Conservation (phyloP, 2,888 invertebrate species). For the Habroteleia sp. region DNA sequence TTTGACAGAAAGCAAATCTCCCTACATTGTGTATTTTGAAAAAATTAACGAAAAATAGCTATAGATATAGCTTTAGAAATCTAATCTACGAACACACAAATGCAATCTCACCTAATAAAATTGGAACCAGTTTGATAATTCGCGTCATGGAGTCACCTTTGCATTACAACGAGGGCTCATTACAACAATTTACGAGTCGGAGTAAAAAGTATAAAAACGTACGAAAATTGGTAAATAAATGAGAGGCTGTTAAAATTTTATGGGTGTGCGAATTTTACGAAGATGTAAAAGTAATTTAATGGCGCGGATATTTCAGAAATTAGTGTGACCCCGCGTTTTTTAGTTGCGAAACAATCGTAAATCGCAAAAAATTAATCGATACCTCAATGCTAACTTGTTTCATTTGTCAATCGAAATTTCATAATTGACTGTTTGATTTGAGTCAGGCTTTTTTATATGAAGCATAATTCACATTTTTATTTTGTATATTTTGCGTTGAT, state of each 20-base stretch:
- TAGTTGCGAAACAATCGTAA: no score
- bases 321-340: no score
- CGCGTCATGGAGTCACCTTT: conserved; percentile 16
- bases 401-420: no score
- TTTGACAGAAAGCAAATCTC: no score
- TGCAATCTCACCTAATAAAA: conserved; percentile 31
- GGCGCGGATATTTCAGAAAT: background rate
- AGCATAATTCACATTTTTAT: conserved; percentile 9
- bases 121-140: conserved; percentile 29
- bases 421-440: no score
- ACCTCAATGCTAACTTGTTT: no score
- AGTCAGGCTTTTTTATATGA: no score
- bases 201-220: conserved; percentile 6
- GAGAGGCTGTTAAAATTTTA: conserved; percentile 35
- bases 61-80: no score
- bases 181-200: conserved; percentile 7
- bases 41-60: no score
- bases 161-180: conserved; percentile 17
- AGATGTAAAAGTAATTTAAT: conserved; percentile 18
- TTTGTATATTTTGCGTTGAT: conserved; percentile 3
- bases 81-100: conserved; percentile 20
- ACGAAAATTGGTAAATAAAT: conserved; percentile 24
- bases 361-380: no score
- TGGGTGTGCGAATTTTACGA: conserved; percentile 8
- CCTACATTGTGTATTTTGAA: no score